phyloP scores from a whole-genome alignment of 2,888 invertebrate genomes.

The Caenorhabditis parvicauda region DNA sequence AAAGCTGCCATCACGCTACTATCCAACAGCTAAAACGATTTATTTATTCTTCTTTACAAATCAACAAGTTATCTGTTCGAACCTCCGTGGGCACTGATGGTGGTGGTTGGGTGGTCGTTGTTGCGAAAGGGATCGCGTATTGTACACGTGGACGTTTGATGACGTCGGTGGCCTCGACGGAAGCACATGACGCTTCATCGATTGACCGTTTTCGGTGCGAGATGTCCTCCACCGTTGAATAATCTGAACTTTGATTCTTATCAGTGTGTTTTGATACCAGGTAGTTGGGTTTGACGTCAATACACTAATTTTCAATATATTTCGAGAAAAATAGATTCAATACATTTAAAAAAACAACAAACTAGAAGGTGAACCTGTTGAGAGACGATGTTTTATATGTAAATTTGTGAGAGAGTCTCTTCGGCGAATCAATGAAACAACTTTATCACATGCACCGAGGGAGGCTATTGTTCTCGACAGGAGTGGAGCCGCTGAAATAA shows the following conservation, averaged over 20 bases:
- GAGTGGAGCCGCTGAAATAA: constrained; percentile 8
- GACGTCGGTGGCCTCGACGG: constrained; percentile 6
- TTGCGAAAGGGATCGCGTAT: constrained; percentile 8
- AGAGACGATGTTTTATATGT: constrained; percentile 1
- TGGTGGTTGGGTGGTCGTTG: neutral
- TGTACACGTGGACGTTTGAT: constrained; percentile 17
- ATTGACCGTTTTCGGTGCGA: neutral
- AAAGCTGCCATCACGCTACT: constrained; percentile 12
- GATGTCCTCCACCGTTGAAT: neutral
- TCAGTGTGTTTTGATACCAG: too few relatives aligned
- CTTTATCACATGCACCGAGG: constrained; percentile 4
- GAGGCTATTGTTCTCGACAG: constrained; percentile 3
- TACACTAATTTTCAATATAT: too few relatives aligned
- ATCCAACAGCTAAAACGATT: constrained; percentile 4
- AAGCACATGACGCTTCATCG: neutral
- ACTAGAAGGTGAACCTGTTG: neutral
- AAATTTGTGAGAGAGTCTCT: neutral
- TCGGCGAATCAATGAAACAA: neutral
- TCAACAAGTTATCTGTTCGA: neutral
- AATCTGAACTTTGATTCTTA: neutral
- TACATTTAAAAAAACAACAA: neutral
- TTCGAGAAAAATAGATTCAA: too few relatives aligned
- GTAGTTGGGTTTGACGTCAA: too few relatives aligned
- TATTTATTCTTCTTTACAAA: neutral
- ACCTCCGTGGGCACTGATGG: too few relatives aligned